Base-by-base conservation (phyloP, 2,888 invertebrate species). In the Microdon myrmicae region DNA sequence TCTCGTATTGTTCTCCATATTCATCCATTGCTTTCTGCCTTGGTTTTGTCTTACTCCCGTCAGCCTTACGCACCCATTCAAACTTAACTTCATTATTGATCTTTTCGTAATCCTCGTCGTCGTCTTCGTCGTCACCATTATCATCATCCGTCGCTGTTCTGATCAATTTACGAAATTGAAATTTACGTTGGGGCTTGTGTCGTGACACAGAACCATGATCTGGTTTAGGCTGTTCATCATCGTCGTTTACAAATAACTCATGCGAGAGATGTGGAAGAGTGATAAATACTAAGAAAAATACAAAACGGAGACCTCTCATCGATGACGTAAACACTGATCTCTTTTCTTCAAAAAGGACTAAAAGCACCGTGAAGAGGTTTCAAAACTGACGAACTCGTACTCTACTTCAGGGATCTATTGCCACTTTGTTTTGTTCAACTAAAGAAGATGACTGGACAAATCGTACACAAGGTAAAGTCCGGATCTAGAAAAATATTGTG, bases 91-190 rank as follows among this genome's bases (percentile, higher is more conserved):
- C 71, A 39, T 72, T 71, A 26, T 70, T 71, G 23, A 68, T 43
- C 34, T 71, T 69, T 19, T 71, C 68, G 5, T 53, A 58, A 16
- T 69, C 70, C 25, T 48, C 67, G 12, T 68, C 67, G n/a, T 70
- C 68, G 3, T 71, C 69, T 1, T 68, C 70, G 6, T 68, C 71
- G 4, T 60, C 68, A 2, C 58, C 67, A 8, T 67, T 64, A 19
- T 69, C 70, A 1, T 71, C 69, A 29, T 71, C 72, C 3, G 68
- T 47, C 26, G 70, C 68, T 43, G 75, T 48, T 37, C 75, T 74
- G 49, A 73, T 72, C 32, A 78, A 72, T 71, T 75, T 75, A 55
- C 73, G 75, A 70, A 78, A 77, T 66, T 75, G 75, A 37, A 75
- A 75, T 67, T 74, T 76, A 7, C 32, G 7, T 7, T 35, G 37